phyloP scores from a whole-genome alignment of 2,797 vertebrate genomes.

The Clarias fuscus region DNA sequence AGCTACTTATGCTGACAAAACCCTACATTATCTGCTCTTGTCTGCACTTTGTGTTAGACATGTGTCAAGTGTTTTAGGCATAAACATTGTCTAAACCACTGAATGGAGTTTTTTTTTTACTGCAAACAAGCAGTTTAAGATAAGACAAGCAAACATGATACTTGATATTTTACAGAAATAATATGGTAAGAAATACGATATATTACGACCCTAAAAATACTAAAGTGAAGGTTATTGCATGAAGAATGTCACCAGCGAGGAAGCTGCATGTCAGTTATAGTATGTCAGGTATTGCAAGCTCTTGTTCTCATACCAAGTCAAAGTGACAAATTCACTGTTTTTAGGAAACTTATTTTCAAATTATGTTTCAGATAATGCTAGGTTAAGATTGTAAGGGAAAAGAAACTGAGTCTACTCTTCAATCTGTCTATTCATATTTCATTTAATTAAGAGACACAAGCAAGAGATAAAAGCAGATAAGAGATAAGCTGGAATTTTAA shows the following conservation, averaged over 20 bases:
- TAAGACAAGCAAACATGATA: not conserved
- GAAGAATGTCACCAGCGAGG: not conserved
- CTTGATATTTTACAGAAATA: not conserved
- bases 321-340: not conserved
- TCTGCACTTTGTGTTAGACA: constrained; percentile 7
- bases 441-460: not conserved
- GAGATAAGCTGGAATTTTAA: not conserved
- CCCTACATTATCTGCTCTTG: constrained; percentile 7
- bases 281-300: not conserved
- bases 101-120: not conserved
- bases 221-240: not conserved
- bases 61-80: constrained; percentile 12
- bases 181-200: not conserved
- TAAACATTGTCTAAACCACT: not conserved
- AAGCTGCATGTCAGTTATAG: not conserved
- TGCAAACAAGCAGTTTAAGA: not conserved
- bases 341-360: not conserved
- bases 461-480: not conserved
- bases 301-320: not conserved
- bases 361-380: not conserved
- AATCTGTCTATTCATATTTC: not conserved
- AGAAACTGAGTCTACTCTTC: not conserved
- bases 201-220: too few relatives aligned
- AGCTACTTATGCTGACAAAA: not conserved
- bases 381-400: not conserved